Conservation (phyloP, 1,140 invertebrate species). For the Cataglyphis hispanica region DNA sequence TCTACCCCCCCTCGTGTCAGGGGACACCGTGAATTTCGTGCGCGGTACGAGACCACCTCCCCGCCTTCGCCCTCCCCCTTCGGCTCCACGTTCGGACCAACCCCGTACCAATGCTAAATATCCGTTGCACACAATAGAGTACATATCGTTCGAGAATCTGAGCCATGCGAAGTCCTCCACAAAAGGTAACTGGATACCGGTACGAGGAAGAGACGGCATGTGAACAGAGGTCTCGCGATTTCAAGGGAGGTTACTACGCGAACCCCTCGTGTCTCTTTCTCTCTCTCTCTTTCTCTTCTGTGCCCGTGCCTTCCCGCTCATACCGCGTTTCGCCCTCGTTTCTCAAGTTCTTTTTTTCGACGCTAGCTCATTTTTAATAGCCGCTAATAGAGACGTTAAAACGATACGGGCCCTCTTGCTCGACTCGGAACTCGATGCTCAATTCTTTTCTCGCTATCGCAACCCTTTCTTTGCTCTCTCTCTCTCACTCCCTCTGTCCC, state of each 20-base stretch:
- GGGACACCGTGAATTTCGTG: constrained; percentile 75
- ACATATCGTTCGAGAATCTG: constrained; percentile 85
- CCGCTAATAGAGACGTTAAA: constrained; percentile 86
- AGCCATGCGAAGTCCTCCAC: constrained; percentile 81
- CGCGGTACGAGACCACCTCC: constrained; percentile 54
- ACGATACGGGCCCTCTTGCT: constrained; percentile 81
- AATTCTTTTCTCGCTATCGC: constrained; percentile 76
- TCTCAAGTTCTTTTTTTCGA: constrained; percentile 67
- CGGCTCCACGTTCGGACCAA: constrained; percentile 66
- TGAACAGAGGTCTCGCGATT: constrained; percentile 81
- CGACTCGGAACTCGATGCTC: constrained; percentile 82
- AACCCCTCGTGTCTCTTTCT: constrained; percentile 34
- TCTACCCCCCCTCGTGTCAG: constrained; percentile 81
- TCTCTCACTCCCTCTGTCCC: neutral
- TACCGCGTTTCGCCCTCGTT: constrained; percentile 65
- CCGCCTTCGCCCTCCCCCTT: neutral
- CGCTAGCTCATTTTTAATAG: constrained; percentile 84
- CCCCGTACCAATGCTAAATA: constrained; percentile 84
- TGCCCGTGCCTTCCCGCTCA: neutral
- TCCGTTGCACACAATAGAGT: constrained; percentile 80
- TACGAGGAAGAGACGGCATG: constrained; percentile 81
- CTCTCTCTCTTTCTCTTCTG: neutral
- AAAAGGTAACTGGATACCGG: constrained; percentile 85
- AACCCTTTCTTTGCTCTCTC: constrained; percentile 38
- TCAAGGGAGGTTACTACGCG: constrained; percentile 65